Base-by-base conservation (phyloP, 2,888 invertebrate genomes). In the Lepidocyrtinus sp. region DNA sequence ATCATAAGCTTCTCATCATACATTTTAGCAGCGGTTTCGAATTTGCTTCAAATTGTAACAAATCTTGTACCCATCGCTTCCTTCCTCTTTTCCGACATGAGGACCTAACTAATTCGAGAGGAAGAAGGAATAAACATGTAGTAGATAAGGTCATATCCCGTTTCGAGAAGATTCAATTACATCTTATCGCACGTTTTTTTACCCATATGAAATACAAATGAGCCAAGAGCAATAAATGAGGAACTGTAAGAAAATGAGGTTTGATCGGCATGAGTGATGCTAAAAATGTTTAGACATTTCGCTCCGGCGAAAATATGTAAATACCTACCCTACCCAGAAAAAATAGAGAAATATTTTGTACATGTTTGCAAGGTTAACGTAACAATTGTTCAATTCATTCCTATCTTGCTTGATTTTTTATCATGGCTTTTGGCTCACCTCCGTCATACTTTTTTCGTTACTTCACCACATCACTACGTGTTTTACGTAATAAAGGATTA, bases 101-200 rank as follows among this genome's bases (percentile, higher is more conserved):
- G 12, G 36, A 36, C n/a, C n/a, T n/a, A n/a, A 36, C 5, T 36
- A 36, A 36, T 12, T 7, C 12, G 36, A 36, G 12, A 12, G 36
- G 36, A 36, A 12, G 12, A 36, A 7, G 12, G 36, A 36, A 36
- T 36, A 36, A 12, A 5, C 12, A 36, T 36, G 12, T 12, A 36
- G 36, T 36, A 36, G 36, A 36, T 36, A 36, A 36, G 12, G 36
- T 12, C 55, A 59, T 22, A 67, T 72, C 72, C 77, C 77, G 77
- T 77, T 77, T 36, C 22, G 12, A 36, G 36, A 36, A 71, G 45
- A 72, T 72, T 77, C 21, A 67, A 72, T 46, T 72, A 65, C 59
- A 19, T 17, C 17, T 69, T 63, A 75, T 69, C 69, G 59, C 25
- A 12, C 63, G 19, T n/a, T 24, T 65, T n/a, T n/a, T n/a, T n/a